A percentile compares a stretch with the other conserved stretches of the same genome.
Evolutionary conservation across 2,113 vertebrate genomes (phyloP).

Genomic region (Aspiorhynchus laticeps): DNA sequence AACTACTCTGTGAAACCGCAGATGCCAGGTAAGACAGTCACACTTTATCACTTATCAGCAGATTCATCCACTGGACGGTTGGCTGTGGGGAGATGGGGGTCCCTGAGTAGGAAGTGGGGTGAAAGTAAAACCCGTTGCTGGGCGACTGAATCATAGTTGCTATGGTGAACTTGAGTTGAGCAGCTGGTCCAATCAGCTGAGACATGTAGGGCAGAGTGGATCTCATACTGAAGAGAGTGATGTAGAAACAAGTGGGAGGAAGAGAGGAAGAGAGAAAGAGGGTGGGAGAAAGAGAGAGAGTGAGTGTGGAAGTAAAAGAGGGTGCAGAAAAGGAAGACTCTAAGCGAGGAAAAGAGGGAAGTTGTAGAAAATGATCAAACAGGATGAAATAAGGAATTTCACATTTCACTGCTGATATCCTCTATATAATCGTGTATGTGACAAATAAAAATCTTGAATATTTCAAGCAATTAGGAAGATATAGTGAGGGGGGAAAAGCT

Average conservation of each 20-base stretch:
- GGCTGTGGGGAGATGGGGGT: conserved; percentile 52
- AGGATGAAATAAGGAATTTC: neutral
- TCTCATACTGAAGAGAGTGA: conserved; percentile 53
- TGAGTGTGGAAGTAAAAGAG: conserved; percentile 17
- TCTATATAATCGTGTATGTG: too few species aligned
- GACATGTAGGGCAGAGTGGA: conserved; percentile 58
- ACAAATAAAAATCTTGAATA: too few species aligned
- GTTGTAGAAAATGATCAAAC: conserved; percentile 7
- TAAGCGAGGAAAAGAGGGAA: neutral
- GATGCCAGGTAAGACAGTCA: conserved; percentile 9
- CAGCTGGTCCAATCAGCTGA: conserved; percentile 62
- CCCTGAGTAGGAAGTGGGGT: conserved; percentile 57
- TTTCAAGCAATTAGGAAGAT: neutral
- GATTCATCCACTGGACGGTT: conserved; percentile 38
- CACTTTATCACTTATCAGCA: conserved; percentile 30
- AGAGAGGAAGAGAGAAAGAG: conserved; percentile 38
- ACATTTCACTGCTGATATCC: too few species aligned
- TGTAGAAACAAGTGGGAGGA: conserved; percentile 54
- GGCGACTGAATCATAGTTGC: conserved; percentile 61
- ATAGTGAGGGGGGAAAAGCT: neutral
- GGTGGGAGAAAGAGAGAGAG: neutral
- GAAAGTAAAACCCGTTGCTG: conserved; percentile 58
- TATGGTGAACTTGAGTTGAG: conserved; percentile 61
- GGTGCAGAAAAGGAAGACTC: neutral
- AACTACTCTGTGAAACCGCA: neutral